These are phyloP conservation scores for Imbricaverruca yamaguchii DNA, from an alignment of 2,888 invertebrate species.

Conservation along the genomic window DNA sequence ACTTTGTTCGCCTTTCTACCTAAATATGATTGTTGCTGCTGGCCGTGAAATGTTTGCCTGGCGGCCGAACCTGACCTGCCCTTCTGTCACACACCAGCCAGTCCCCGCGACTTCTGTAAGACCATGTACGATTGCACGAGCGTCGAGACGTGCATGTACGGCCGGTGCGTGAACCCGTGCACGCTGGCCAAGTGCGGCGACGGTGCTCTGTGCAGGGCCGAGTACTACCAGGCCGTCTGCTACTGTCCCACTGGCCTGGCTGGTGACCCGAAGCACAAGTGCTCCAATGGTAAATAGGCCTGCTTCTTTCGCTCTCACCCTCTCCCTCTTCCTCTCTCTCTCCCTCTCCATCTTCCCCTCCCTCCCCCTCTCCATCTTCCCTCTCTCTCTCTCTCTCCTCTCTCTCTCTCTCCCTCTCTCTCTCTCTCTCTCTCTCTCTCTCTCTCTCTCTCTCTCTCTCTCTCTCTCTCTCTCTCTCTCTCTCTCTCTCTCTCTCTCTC, in stretches of 20 bases:
- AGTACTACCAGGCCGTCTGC: conserved; percentile 36
- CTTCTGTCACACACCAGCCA: background rate
- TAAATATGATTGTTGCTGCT: too few species aligned
- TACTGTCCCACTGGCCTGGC: conserved; percentile 25
- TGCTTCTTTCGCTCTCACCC: background rate
- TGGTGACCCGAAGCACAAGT: conserved; percentile 23
- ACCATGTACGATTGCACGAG: conserved; percentile 35
- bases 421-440: too few species aligned
- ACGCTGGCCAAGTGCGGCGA: conserved; percentile 60
- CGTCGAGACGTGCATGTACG: conserved; percentile 54
- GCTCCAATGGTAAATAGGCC: conserved; percentile 13
- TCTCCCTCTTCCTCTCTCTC: background rate
- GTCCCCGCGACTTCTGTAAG: conserved; percentile 10
- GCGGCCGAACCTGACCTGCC: background rate
- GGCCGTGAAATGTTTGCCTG: too few species aligned
- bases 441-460: too few species aligned
- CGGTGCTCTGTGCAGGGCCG: conserved; percentile 65
- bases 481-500: background rate
- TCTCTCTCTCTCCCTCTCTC: too few species aligned
- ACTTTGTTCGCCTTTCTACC: too few species aligned
- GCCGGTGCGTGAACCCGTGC: conserved; percentile 68
- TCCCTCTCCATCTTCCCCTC: too few species aligned
- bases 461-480: too few species aligned
- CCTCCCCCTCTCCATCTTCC: too few species aligned
- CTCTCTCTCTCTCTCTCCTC: too few species aligned